phyloP scores from a whole-genome alignment of 2,113 vertebrate genomes.

The Trogon surrucura region DNA sequence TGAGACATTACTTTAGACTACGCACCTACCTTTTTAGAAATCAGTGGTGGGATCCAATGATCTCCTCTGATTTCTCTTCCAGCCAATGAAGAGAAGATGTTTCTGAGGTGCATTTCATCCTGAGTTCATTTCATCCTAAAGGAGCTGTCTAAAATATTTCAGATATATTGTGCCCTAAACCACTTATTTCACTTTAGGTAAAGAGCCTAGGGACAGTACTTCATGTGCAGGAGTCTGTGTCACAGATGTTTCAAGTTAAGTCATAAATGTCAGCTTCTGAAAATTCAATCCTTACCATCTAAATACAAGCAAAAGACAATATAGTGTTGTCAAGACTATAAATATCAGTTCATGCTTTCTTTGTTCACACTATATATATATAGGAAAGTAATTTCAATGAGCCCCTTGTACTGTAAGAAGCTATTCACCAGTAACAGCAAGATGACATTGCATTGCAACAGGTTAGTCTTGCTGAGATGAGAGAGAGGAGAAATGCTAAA shows the following conservation, averaged over 20 bases:
- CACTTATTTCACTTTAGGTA: neutral
- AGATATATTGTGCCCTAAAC: neutral
- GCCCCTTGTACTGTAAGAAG: neutral
- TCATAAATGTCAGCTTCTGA: neutral
- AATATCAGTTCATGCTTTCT: neutral
- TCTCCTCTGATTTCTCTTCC: neutral
- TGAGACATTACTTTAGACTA: neutral
- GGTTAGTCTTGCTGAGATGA: neutral
- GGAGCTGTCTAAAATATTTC: neutral
- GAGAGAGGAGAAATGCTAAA: neutral
- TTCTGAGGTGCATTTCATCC: neutral
- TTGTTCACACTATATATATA: neutral
- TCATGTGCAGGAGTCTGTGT: neutral
- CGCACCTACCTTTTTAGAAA: neutral
- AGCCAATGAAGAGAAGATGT: neutral
- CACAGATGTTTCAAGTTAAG: neutral
- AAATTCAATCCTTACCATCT: neutral
- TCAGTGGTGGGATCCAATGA: accelerated
- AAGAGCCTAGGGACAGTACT: neutral
- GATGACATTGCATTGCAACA: neutral
- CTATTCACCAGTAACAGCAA: neutral
- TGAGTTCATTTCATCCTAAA: neutral
- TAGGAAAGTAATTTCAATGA: neutral
- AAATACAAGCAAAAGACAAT: neutral
- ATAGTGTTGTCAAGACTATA: neutral